Conservation (phyloP, 2,888 invertebrate species). For the Pachymerium ferrugineum region DNA sequence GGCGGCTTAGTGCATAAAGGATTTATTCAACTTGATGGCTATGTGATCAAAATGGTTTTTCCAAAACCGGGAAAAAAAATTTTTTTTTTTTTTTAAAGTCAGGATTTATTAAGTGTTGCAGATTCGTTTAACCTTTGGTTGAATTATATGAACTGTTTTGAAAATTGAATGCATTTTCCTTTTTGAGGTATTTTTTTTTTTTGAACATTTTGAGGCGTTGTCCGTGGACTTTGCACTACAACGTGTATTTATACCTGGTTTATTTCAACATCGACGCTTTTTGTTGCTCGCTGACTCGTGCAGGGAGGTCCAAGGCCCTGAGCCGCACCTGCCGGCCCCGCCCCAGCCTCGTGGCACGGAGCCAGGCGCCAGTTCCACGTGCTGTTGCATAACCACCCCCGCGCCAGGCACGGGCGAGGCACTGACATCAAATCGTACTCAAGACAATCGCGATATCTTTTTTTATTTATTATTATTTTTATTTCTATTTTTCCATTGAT, state of each 20-base stretch:
- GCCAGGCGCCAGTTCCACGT: constrained; percentile 27
- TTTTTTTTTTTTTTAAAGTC: neutral
- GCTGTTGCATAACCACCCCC: constrained; percentile 27
- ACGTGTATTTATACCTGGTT: neutral
- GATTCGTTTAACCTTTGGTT: no score
- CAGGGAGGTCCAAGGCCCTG: constrained; percentile 21
- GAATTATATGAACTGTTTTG: neutral
- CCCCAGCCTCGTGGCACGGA: constrained; percentile 23
- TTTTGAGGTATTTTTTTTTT: neutral
- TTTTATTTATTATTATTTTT: no score
- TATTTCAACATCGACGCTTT: constrained; percentile 1
- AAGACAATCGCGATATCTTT: neutral
- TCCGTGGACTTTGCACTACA: neutral
- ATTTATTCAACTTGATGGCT: neutral
- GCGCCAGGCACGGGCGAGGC: constrained; percentile 25
- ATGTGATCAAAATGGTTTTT: no score
- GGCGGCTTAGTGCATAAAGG: neutral
- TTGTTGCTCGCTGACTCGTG: constrained; percentile 17
- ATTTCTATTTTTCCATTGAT: no score
- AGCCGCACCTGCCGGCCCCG: constrained; percentile 20
- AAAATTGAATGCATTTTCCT: neutral
- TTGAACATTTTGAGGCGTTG: neutral
- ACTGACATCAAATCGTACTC: constrained; percentile 4
- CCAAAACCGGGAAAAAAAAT: no score
- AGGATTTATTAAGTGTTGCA: neutral